Conservation (phyloP, 2,888 invertebrate genomes). For the Brachyopa scutellaris region DNA sequence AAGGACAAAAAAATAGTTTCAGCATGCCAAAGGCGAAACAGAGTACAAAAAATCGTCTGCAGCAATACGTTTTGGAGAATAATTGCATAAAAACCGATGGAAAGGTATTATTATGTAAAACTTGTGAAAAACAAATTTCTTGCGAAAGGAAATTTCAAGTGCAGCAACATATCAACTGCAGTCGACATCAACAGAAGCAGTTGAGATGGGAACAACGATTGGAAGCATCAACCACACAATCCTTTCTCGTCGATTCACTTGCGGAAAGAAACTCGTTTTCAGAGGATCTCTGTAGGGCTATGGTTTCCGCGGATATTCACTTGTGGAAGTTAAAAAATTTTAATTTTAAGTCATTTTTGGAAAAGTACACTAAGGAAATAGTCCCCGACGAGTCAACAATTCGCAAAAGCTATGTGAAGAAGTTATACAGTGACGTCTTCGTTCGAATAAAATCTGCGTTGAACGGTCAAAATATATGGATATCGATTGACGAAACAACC, state of each 20-base stretch:
- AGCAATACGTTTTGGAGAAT: not conserved
- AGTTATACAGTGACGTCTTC: not conserved
- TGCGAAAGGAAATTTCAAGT: not conserved
- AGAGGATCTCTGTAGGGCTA: not conserved
- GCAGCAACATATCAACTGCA: not conserved
- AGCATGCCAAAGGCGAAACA: not conserved
- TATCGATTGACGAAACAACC: constrained; percentile 7
- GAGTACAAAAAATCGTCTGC: not conserved
- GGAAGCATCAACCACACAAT: not conserved
- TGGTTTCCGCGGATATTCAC: not conserved
- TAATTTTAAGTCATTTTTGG: not conserved
- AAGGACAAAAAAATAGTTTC: not conserved
- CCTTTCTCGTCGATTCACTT: not conserved
- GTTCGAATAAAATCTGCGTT: not conserved
- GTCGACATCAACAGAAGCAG: not conserved
- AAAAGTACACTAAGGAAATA: constrained; percentile 2
- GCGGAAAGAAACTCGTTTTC: not conserved
- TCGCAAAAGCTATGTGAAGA: not conserved
- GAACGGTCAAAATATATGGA: too few relatives aligned
- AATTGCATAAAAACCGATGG: not conserved
- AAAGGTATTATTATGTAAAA: not conserved
- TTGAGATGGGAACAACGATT: not conserved
- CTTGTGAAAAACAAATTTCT: not conserved
- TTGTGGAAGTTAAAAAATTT: not conserved
- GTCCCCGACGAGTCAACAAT: constrained; percentile 3